These are phyloP conservation scores for Diaphora mendica DNA, from an alignment of 2,888 invertebrate species.

Conservation along the genomic window DNA sequence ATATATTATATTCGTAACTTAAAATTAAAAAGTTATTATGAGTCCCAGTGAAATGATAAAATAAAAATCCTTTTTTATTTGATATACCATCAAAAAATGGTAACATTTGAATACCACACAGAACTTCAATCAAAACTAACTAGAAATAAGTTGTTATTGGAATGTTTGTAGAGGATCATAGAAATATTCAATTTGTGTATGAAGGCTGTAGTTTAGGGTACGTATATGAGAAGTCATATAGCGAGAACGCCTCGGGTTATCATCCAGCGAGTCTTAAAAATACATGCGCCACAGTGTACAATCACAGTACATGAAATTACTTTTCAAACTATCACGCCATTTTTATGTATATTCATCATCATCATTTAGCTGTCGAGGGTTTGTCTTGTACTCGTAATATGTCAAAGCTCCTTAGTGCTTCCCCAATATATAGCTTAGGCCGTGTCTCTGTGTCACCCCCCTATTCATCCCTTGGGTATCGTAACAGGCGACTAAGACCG, in stretches of 20 bases:
- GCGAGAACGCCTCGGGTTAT: background rate
- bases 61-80: background rate
- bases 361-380: background rate
- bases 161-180: conserved; percentile 7
- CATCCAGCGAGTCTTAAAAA: background rate
- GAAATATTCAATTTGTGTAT: conserved; percentile 10
- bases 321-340: background rate
- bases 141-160: background rate
- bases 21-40: background rate
- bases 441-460: too few species aligned
- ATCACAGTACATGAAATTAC: background rate
- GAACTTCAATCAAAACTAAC: background rate
- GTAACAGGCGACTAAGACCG: too few species aligned
- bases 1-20: too few species aligned
- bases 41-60: background rate
- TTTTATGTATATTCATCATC: background rate
- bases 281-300: background rate
- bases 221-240: background rate
- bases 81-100: too few species aligned
- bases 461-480: too few species aligned
- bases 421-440: background rate
- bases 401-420: background rate
- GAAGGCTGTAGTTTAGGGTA: background rate
- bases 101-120: background rate
- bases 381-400: background rate